Percentiles rank a stretch among this genome's conserved stretches.
Conservation (phyloP, 1,140 invertebrate genomes). For the Heliconius hermathena region DNA sequence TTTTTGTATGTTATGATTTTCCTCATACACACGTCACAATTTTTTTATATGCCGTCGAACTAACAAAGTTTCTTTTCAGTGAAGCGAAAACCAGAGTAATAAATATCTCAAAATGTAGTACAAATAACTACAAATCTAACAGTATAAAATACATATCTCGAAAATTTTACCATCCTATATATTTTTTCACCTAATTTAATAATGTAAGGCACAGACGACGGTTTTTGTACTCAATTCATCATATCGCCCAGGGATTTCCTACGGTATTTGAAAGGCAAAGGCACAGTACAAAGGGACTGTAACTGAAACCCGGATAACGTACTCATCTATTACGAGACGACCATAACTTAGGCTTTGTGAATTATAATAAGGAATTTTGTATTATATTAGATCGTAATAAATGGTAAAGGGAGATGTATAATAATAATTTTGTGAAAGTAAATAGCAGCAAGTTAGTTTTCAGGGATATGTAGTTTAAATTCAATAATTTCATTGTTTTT, state of each 20-base stretch:
- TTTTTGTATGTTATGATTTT: too few relatives aligned
- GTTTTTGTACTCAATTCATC: background rate
- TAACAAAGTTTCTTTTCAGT: too few relatives aligned
- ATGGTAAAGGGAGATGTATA: background rate
- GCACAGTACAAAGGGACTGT: conserved; percentile 7
- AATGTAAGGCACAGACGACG: conserved; percentile 7
- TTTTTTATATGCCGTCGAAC: too few relatives aligned
- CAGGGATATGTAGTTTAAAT: too few relatives aligned
- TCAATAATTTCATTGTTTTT: too few relatives aligned
- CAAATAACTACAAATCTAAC: background rate
- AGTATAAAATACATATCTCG: background rate
- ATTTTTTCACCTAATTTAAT: background rate
- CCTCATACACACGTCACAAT: too few relatives aligned
- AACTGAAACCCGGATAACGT: conserved; percentile 11
- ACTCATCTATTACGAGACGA: conserved; percentile 8
- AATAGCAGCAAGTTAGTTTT: background rate
- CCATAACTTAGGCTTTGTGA: conserved; percentile 8
- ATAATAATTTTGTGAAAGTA: background rate
- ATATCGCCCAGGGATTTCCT: background rate
- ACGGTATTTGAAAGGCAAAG: conserved; percentile 3
- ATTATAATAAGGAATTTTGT: conserved; percentile 12
- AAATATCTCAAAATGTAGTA: background rate
- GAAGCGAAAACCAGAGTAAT: background rate
- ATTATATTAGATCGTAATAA: background rate
- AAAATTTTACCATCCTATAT: background rate